These are phyloP conservation scores for Trididemnum nubilum DNA, from an alignment of 23 tunicate genomes.

Conservation along the genomic window DNA sequence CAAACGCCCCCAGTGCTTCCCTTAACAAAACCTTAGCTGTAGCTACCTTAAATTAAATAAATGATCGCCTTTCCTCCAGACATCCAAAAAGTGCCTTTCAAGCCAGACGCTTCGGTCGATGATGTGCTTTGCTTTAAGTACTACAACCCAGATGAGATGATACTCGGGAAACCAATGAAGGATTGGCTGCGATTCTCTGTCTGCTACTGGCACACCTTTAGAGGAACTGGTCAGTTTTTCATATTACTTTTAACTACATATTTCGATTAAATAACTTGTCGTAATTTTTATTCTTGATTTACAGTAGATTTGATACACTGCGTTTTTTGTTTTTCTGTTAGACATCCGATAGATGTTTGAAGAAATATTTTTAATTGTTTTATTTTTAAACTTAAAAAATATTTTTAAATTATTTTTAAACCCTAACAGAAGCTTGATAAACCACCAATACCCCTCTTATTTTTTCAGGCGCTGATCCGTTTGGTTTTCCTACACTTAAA, in stretches of 20 bases:
- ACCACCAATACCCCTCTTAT: too few relatives aligned
- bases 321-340: not conserved
- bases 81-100: conserved; percentile 69
- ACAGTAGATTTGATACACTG: not conserved
- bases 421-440: too few relatives aligned
- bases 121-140: conserved; percentile 87
- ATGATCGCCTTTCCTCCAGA: too few relatives aligned
- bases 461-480: conserved; percentile 90
- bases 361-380: too few relatives aligned
- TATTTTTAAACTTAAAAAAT: too few relatives aligned
- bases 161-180: conserved; percentile 86
- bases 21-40: too few relatives aligned
- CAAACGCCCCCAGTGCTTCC: too few relatives aligned
- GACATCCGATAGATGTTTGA: too few relatives aligned
- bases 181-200: conserved; percentile 93
- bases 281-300: not conserved
- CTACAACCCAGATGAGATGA: conserved; percentile 79
- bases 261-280: not conserved
- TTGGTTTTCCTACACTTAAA: conserved; percentile 84
- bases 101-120: conserved; percentile 83
- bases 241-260: too few relatives aligned
- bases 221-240: conserved; percentile 80
- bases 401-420: too few relatives aligned
- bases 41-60: too few relatives aligned
- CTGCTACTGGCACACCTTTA: conserved; percentile 95